Percentiles rank a stretch among this genome's conserved stretches.
These are phyloP conservation scores for Enteromius radiatus DNA, from an alignment of 2,797 vertebrate species.

Conservation along the genomic window DNA sequence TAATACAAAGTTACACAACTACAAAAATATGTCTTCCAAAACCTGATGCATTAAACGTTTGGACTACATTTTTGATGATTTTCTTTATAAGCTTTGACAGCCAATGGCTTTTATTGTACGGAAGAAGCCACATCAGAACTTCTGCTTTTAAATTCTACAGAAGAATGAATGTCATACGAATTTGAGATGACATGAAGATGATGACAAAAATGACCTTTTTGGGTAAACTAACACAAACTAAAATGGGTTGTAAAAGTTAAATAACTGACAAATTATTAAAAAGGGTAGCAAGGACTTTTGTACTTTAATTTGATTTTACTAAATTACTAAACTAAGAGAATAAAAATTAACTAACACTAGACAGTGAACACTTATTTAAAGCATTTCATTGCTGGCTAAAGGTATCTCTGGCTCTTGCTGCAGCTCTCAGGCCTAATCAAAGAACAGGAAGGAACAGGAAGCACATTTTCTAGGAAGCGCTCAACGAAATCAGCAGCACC, in stretches of 20 bases:
- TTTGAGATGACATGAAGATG: neutral
- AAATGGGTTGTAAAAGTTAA: neutral
- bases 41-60: neutral
- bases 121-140: neutral
- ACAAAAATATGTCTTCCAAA: neutral
- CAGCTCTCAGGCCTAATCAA: constrained; percentile 64
- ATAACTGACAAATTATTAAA: neutral
- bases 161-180: neutral
- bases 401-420: neutral
- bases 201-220: neutral
- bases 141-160: neutral
- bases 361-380: neutral
- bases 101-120: neutral
- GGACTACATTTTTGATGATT: neutral
- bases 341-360: neutral
- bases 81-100: neutral
- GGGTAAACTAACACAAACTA: neutral
- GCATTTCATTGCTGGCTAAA: neutral
- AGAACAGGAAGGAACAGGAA: constrained; percentile 57
- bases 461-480: constrained; percentile 69
- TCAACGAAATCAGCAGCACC: constrained; percentile 66
- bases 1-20: neutral
- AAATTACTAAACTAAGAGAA: neutral
- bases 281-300: neutral
- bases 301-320: neutral